These are phyloP conservation scores for Antennarius maculatus DNA, from an alignment of 2,797 vertebrate species.

Conservation along the genomic window DNA sequence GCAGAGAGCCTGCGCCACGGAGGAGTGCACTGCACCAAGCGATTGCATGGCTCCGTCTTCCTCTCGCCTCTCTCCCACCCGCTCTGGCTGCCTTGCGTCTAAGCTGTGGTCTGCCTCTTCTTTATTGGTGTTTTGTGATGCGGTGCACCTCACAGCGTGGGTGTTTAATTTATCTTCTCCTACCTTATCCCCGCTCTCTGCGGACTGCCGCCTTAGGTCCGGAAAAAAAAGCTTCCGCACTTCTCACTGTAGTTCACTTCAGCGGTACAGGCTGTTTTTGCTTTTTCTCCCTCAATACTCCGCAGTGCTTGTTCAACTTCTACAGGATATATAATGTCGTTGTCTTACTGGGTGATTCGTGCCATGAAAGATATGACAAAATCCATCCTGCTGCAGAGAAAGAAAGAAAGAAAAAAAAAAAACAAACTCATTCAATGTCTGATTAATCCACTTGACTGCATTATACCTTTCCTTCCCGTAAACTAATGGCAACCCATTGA, in stretches of 20 bases:
- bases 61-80: constrained; percentile 25
- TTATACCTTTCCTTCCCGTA: constrained; percentile 36
- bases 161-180: constrained; percentile 64
- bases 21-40: constrained; percentile 83
- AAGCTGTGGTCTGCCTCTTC: constrained; percentile 33
- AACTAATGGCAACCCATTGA: constrained; percentile 45
- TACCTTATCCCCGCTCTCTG: constrained; percentile 57
- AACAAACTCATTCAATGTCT: constrained; percentile 57
- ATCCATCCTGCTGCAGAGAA: constrained; percentile 56
- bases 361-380: constrained; percentile 46
- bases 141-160: constrained; percentile 60
- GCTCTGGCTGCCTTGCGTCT: constrained; percentile 30
- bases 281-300: constrained; percentile 26
- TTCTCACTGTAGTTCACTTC: constrained; percentile 65
- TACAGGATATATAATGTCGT: constrained; percentile 33
- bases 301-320: constrained; percentile 45
- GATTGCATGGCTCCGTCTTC: constrained; percentile 77
- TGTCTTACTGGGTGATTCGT: constrained; percentile 46
- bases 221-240: constrained; percentile 55
- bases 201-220: constrained; percentile 68
- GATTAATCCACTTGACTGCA: constrained; percentile 72
- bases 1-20: constrained; percentile 76
- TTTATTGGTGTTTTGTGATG: constrained; percentile 47
- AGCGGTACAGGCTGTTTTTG: constrained; percentile 38
- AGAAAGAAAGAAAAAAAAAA: constrained; percentile 28